These are phyloP conservation scores for Crepidodera aurea DNA, from an alignment of 2,888 invertebrate genomes.

Conservation along the genomic window DNA sequence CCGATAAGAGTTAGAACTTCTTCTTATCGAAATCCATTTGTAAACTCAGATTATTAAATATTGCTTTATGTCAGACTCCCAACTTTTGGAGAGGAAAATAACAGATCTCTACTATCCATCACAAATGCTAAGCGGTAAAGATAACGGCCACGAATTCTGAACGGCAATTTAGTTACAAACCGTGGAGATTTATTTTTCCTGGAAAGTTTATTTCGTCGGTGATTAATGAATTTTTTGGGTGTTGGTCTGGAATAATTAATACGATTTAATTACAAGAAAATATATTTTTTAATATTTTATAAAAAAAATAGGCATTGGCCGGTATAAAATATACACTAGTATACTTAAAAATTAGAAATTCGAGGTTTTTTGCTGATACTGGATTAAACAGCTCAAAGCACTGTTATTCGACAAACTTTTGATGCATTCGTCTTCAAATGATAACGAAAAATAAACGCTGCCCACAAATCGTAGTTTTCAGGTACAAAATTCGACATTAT, in stretches of 20 bases:
- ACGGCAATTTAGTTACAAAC: conserved; percentile 37
- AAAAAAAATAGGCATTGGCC: too few relatives aligned
- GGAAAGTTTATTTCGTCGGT: conserved; percentile 21
- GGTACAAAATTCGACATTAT: too few relatives aligned
- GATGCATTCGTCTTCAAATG: too few relatives aligned
- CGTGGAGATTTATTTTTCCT: conserved; percentile 33
- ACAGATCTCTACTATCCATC: conserved; percentile 46
- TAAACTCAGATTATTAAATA: conserved; percentile 56
- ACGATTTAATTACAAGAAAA: conserved; percentile 21
- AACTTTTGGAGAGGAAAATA: conserved; percentile 44
- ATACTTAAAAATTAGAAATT: too few relatives aligned
- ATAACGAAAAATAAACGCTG: too few relatives aligned
- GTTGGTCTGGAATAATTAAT: conserved; percentile 24
- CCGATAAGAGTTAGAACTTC: conserved; percentile 47
- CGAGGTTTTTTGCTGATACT: too few relatives aligned
- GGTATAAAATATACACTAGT: too few relatives aligned
- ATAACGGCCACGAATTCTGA: conserved; percentile 37
- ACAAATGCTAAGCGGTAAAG: conserved; percentile 43
- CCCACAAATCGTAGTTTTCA: too few relatives aligned
- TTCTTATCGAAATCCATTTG: conserved; percentile 50
- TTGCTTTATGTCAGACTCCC: conserved; percentile 46
- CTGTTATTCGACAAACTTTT: too few relatives aligned
- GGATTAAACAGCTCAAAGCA: too few relatives aligned
- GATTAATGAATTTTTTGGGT: conserved; percentile 27
- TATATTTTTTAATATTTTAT: conserved; percentile 53